Evolutionary conservation across 2,888 invertebrate species (phyloP), one percentile per base, ranked within the genome.

Genomic region (Sphecodes monilicornis): DNA sequence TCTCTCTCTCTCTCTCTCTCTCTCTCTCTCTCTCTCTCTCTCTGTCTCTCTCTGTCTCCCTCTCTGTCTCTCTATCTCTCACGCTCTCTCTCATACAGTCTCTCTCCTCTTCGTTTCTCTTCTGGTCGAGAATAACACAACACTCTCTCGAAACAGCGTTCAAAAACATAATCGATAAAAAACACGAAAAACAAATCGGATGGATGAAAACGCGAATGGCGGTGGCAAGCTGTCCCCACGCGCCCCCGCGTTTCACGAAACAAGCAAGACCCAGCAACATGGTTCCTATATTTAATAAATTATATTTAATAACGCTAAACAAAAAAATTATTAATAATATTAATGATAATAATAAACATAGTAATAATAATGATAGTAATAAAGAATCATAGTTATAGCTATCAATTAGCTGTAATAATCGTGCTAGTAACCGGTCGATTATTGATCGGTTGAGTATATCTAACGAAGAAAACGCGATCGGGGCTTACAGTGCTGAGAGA

Each of bases 281-380:
- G 93, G 94, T 94, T 94, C 94, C 94, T 94, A 94, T 94, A 93
- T 93, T 93, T 92, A 93, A 93, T 93, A 93, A 93, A 93, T 90
- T 93, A 93, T 91, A 93, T 93, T 93, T 94, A 93, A 91, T 91
- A 91, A 93, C 86, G 88, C 89, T 90, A 90, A 92, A 91, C 72
- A 89, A 87, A 88, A 89, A 87, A 88, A 84, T 90, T 87, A 90
- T 85, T 88, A 87, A 77, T 89, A 87, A 90, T 89, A 91, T 84
- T 91, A 91, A 86, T 82, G 92, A 91, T 91, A 89, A 89, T 89
- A 92, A 88, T 84, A 85, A 91, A 83, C 80, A 89, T 91, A 92
- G 86, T 91, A 91, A 86, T 91, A 92, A 86, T 90, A 91, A 91
- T 88, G 88, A 90, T 88, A 91, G 89, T 88, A 88, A 85, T 88